phyloP scores from a whole-genome alignment of 2,888 invertebrate genomes.

The Pomacea canaliculata region DNA sequence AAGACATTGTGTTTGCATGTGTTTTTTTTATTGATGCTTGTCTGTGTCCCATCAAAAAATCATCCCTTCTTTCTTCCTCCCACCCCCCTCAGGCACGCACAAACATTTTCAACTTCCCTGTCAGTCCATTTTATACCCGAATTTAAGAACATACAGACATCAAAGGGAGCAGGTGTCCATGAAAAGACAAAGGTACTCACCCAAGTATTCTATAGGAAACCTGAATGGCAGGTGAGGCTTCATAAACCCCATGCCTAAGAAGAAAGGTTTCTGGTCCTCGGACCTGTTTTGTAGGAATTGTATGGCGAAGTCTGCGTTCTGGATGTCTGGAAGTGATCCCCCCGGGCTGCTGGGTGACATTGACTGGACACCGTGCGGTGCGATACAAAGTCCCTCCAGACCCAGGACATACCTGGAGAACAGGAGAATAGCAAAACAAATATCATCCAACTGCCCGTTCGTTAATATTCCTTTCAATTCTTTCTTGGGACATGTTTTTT shows the following conservation, averaged over 20 bases:
- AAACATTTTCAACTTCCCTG: too few species aligned
- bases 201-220: constrained; percentile 82
- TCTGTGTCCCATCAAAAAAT: too few species aligned
- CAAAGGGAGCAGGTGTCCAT: too few species aligned
- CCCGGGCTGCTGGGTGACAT: constrained; percentile 79
- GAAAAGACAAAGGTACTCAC: constrained; percentile 71
- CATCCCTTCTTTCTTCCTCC: too few species aligned
- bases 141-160: too few species aligned
- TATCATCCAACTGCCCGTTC: too few species aligned
- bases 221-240: constrained; percentile 94
- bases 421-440: constrained; percentile 55
- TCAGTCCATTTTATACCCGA: too few species aligned
- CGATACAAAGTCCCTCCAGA: constrained; percentile 60
- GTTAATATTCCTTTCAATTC: too few species aligned
- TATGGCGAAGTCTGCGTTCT: constrained; percentile 78
- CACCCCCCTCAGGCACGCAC: too few species aligned
- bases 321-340: constrained; percentile 84
- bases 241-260: constrained; percentile 88
- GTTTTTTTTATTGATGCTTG: too few species aligned
- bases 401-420: constrained; percentile 79
- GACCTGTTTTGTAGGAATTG: constrained; percentile 73
- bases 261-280: constrained; percentile 76
- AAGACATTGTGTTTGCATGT: too few species aligned
- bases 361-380: constrained; percentile 82
- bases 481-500: too few species aligned